A percentile compares a stretch with the other conserved stretches of the same genome.
Conservation (phyloP, 2,888 invertebrate genomes). For the Buathra laborator region DNA sequence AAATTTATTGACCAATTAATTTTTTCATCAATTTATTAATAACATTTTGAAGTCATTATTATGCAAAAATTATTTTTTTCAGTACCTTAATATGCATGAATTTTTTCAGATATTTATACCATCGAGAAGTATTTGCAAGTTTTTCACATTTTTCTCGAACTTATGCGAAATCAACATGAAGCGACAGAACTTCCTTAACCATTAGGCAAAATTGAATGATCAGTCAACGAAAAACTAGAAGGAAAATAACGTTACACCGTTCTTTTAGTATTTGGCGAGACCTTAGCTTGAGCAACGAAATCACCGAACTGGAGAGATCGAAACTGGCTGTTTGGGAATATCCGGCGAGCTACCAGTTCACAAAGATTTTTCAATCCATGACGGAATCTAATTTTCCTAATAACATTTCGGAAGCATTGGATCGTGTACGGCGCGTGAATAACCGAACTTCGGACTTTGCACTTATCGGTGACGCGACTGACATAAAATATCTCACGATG, state of each 20-base stretch:
- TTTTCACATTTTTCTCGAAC: no score
- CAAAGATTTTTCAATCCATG: constrained; percentile 99
- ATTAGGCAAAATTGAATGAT: no score
- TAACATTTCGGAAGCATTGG: constrained; percentile 92
- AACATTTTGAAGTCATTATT: no score
- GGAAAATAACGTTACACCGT: background rate
- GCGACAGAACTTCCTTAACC: no score
- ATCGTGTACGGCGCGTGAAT: constrained; percentile 88
- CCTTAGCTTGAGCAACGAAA: constrained; percentile 97
- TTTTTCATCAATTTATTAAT: no score
- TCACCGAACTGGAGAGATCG: constrained; percentile 95
- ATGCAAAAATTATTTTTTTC: no score
- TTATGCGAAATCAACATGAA: no score
- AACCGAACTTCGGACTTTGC: constrained; percentile 95
- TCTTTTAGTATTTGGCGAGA: constrained; percentile 97
- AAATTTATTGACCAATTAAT: no score
- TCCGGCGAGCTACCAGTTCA: constrained; percentile 99
- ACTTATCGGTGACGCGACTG: constrained; percentile 97
- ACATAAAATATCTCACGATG: constrained; percentile 92
- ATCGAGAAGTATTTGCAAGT: no score
- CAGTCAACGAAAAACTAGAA: no score
- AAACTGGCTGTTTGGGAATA: constrained; percentile 99
- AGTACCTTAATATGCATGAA: no score
- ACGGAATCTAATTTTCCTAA: constrained; percentile 92
- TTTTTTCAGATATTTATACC: no score